Evolutionary conservation across 2,797 vertebrate species (phyloP).

Genomic region (Trachurus trachurus): DNA sequence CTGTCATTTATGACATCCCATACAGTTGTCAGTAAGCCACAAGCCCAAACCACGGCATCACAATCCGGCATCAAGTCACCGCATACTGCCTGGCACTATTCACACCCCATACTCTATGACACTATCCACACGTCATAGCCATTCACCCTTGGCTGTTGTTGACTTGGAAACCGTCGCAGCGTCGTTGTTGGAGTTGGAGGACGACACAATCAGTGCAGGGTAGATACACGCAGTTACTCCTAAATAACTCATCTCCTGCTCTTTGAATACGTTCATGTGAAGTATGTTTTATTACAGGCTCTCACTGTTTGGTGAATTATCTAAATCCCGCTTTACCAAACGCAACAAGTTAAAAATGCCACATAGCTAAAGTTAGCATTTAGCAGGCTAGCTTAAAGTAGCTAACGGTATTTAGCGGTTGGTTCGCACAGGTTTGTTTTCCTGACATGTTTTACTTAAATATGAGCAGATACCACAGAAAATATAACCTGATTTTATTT

Average conservation of each 20-base stretch:
- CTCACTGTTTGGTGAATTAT: neutral
- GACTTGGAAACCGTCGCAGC: conserved; percentile 76
- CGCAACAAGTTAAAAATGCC: neutral
- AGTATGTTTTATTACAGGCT: neutral
- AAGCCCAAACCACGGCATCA: too few relatives aligned
- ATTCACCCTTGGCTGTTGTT: conserved; percentile 47
- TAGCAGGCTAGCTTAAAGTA: conserved; percentile 48
- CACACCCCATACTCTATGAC: too few relatives aligned
- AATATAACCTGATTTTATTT: neutral
- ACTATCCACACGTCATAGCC: too few relatives aligned
- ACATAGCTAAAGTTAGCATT: conserved; percentile 42
- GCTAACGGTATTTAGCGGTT: conserved; percentile 19
- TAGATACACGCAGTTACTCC: neutral
- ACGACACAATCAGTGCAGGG: conserved; percentile 54
- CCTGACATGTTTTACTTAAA: neutral
- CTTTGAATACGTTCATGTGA: neutral
- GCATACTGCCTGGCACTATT: too few relatives aligned
- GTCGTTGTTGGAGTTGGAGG: conserved; percentile 43
- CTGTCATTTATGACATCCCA: too few relatives aligned
- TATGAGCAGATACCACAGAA: neutral
- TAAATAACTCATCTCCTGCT: accelerated
- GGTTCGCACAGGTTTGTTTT: neutral
- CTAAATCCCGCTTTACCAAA: neutral
- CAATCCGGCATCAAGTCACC: too few relatives aligned
- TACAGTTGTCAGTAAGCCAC: too few relatives aligned